Evolutionary conservation across 2,113 vertebrate species (phyloP), one percentile per base, ranked within the genome.

Genomic region (Ophiodon elongatus): DNA sequence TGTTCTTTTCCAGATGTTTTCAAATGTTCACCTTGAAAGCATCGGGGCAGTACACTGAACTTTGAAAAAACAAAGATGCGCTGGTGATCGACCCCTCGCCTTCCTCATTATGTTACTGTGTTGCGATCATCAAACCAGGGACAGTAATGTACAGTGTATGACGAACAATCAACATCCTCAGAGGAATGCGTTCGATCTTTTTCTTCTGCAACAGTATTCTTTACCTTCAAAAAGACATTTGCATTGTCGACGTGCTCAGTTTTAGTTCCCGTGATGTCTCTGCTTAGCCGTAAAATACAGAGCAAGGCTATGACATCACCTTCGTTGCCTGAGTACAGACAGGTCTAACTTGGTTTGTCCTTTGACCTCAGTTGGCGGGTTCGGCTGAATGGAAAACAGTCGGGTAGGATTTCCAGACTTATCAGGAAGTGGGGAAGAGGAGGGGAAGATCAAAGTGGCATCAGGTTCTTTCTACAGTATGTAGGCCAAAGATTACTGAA

Each of bases 301-400:
- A 1, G 2, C 7, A 39, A 11, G 8, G 69, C 37, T 59, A 9
- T 66, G 23, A 70, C 43, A 17, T 47, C 41, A 70, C 9, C 21
- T 45, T 35, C 15, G 1, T 19, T 29, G 11, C n/a, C 67, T 1
- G 25, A 31, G 14, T 11, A 8, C 63, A 21, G 27, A 39, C 56
- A 41, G 52, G 14, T 77, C 35, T 56, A 63, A 73, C 78, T 59
- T 64, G 13, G 52, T 31, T 21, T 63, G 35, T 62, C 69, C 74
- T 78, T 70, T 85, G 70, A 86, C 66, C 4, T 52, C 50, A 60
- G 56, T 33, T 80, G 60, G 80, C 14, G 72, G 21, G 31, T 41
- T 19, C 3, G 47, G 33, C 73, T 72, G 73, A 31, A 57, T 50
- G 82, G 68, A 87, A 85, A 89, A 79, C 80, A 68, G 74, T 62